Conservation (phyloP, 2,888 invertebrate species). For the Anagyrus pseudococci region DNA sequence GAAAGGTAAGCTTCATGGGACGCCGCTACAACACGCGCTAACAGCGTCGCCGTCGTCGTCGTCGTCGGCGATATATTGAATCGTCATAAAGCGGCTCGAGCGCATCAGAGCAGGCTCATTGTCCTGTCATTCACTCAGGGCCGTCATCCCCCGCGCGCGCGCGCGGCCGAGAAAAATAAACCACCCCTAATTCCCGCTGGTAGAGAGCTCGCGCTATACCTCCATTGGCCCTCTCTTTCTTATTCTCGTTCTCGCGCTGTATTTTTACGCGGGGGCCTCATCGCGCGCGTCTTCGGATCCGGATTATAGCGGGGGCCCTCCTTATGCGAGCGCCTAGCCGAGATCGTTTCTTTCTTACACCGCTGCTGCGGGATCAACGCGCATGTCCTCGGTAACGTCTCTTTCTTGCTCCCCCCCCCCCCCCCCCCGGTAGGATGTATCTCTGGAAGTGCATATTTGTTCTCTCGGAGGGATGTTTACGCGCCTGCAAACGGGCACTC, state of each 20-base stretch:
- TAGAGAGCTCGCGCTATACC: too few species aligned
- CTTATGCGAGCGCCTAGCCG: background rate
- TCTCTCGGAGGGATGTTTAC: too few species aligned
- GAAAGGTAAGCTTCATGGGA: background rate
- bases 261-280: background rate
- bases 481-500: too few species aligned
- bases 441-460: too few species aligned
- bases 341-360: constrained; percentile 19
- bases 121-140: constrained; percentile 63
- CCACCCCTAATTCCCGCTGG: constrained; percentile 36
- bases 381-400: constrained; percentile 2
- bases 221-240: constrained; percentile 7
- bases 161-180: constrained; percentile 32
- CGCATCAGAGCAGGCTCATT: constrained; percentile 57
- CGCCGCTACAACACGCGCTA: too few species aligned
- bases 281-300: constrained; percentile 2
- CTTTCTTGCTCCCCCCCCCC: background rate
- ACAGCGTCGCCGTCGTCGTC: too few species aligned
- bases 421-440: too few species aligned
- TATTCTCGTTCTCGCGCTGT: background rate
- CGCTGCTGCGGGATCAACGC: constrained; percentile 9
- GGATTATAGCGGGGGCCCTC: constrained; percentile 23
- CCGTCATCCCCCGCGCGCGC: constrained; percentile 57
- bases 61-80: constrained; percentile 54
- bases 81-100: constrained; percentile 59